phyloP scores from a whole-genome alignment of 1,140 invertebrate genomes.

The Mercenaria mercenaria region DNA sequence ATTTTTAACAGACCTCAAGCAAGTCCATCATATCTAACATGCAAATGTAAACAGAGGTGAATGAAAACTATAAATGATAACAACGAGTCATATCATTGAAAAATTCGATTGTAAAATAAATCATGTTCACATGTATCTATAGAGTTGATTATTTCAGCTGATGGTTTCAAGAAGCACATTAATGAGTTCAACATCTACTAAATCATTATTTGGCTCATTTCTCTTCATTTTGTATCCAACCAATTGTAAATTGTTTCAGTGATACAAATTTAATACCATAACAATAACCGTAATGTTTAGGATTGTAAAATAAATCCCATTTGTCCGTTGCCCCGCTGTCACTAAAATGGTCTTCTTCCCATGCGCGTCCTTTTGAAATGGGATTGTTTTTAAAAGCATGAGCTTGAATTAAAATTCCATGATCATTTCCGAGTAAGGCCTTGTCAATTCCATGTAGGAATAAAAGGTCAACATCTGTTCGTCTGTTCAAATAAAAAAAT shows the following conservation, averaged over 20 bases:
- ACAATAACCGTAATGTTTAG: not conserved
- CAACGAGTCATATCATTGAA: too few species aligned
- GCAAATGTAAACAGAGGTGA: too few species aligned
- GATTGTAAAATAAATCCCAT: constrained; percentile 2
- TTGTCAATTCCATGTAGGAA: not conserved
- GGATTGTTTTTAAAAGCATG: not conserved
- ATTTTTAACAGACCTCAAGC: too few species aligned
- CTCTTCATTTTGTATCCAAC: not conserved
- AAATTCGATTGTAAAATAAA: too few species aligned
- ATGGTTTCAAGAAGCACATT: not conserved
- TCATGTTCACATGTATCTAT: too few species aligned
- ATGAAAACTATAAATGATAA: too few species aligned
- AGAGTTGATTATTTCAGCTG: not conserved
- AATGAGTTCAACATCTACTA: not conserved
- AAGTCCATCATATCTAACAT: too few species aligned
- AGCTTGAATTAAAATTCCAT: not conserved
- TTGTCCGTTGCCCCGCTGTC: not conserved
- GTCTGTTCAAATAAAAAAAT: not conserved
- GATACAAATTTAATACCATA: constrained; percentile 21
- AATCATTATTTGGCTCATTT: not conserved
- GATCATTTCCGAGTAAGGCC: not conserved
- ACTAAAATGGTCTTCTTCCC: not conserved
- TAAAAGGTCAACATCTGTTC: not conserved
- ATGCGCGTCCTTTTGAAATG: not conserved
- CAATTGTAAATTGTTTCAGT: not conserved